Conservation (phyloP, 2,797 vertebrate genomes). For the Dendrocincla fuliginosa region DNA sequence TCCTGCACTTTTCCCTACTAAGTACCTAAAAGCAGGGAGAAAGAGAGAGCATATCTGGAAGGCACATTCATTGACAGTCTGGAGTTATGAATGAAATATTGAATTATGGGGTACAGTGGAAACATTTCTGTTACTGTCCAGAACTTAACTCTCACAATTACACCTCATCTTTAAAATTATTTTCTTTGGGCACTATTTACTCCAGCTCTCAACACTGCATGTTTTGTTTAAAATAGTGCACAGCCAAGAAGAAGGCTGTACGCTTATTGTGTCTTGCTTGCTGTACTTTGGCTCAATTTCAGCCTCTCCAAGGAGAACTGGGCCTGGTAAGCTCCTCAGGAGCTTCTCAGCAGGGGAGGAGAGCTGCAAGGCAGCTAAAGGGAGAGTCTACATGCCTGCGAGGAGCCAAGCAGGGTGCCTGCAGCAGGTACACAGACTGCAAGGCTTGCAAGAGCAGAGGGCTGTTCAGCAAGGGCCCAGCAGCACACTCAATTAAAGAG, state of each 20-base stretch:
- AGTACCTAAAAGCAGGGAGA: not conserved
- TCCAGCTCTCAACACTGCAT: not conserved
- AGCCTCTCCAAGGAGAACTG: not conserved
- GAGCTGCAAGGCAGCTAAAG: not conserved
- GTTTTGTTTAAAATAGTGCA: not conserved
- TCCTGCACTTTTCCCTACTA: not conserved
- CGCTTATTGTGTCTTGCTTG: not conserved
- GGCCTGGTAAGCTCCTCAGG: not conserved
- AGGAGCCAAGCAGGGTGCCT: not conserved
- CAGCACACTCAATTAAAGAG: not conserved
- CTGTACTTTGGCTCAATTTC: not conserved
- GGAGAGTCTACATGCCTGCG: fast-evolving
- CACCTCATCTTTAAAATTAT: not conserved
- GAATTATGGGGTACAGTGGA: not conserved
- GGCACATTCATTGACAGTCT: not conserved
- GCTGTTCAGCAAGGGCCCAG: not conserved
- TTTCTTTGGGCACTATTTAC: not conserved
- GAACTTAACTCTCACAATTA: not conserved
- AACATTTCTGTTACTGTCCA: not conserved
- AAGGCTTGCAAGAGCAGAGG: not conserved
- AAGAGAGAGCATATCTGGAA: not conserved
- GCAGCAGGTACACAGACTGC: not conserved
- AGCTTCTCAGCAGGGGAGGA: not conserved
- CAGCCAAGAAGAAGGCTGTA: not conserved
- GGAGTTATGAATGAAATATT: not conserved